Percentiles rank a stretch among this genome's conserved stretches.
Conservation (phyloP, 2,113 vertebrate genomes). For the Seriola quinqueradiata region DNA sequence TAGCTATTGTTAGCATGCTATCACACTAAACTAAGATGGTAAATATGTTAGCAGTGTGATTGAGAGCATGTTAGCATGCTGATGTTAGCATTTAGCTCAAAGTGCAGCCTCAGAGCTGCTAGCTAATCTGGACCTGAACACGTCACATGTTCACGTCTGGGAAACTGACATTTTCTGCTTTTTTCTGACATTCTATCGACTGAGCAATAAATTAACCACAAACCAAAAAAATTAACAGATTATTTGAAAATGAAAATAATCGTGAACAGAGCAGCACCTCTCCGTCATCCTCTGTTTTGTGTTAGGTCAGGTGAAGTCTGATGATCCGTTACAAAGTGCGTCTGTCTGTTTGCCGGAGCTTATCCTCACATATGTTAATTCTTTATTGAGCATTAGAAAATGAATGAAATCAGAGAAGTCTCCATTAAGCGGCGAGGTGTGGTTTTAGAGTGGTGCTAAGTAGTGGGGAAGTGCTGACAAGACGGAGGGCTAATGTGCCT, state of each 20-base stretch:
- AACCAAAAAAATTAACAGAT: background rate
- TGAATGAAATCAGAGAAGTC: slow-evolving; percentile 69
- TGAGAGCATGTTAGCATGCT: background rate
- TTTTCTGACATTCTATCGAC: background rate
- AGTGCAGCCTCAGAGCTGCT: too few relatives aligned
- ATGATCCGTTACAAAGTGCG: slow-evolving; percentile 4
- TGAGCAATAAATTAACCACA: background rate
- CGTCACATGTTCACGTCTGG: too few relatives aligned
- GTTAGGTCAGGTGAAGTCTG: background rate
- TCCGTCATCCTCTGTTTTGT: background rate
- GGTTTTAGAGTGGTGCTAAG: slow-evolving; percentile 81
- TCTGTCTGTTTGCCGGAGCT: slow-evolving; percentile 1
- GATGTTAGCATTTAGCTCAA: background rate
- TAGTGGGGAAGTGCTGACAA: slow-evolving; percentile 79
- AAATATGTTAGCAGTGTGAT: too few relatives aligned
- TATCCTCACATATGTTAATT: slow-evolving; percentile 43
- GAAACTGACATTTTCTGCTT: too few relatives aligned
- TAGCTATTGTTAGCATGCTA: background rate
- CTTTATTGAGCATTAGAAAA: slow-evolving; percentile 70
- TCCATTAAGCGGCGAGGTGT: slow-evolving; percentile 80
- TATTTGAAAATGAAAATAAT: background rate
- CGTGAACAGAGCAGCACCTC: background rate
- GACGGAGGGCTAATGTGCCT: slow-evolving; percentile 75
- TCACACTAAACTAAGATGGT: background rate
- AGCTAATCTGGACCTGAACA: too few relatives aligned